Conservation (phyloP, 2,113 vertebrate species). For the Fukomys damarensis region DNA sequence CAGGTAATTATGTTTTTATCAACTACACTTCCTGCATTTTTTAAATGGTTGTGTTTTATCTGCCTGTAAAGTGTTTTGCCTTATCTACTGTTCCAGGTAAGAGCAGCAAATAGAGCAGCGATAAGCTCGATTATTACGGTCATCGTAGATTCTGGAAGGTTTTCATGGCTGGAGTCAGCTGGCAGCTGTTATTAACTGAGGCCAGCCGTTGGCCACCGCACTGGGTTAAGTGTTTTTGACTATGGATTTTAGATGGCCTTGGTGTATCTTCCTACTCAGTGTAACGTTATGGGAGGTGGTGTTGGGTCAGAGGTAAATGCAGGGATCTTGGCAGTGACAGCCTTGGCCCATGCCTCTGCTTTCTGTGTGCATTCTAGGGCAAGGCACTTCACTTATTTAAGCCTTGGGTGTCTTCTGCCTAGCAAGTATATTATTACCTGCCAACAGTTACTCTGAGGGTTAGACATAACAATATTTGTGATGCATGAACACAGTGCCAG, state of each 20-base stretch:
- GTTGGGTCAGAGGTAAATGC: not conserved
- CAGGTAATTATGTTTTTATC: slow-evolving; percentile 76
- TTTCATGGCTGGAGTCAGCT: slow-evolving; percentile 22
- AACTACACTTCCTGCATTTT: slow-evolving; percentile 55
- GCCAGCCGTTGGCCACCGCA: not conserved
- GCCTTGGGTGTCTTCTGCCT: not conserved
- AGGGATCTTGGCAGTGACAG: not conserved
- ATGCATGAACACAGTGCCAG: not conserved
- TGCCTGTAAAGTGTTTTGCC: slow-evolving; percentile 56
- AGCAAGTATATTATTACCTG: not conserved
- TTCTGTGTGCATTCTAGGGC: not conserved
- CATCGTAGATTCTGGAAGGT: slow-evolving; percentile 20
- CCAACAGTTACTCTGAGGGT: not conserved
- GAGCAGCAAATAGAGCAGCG: slow-evolving; percentile 11
- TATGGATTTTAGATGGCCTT: not conserved
- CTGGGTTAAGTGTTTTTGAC: slow-evolving; percentile 44
- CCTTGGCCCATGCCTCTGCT: not conserved
- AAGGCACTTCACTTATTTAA: not conserved
- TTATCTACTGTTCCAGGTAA: slow-evolving; percentile 61
- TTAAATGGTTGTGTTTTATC: slow-evolving; percentile 63
- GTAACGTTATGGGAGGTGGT: not conserved
- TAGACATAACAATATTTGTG: not conserved
- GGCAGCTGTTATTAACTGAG: slow-evolving; percentile 19
- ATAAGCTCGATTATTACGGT: slow-evolving; percentile 70
- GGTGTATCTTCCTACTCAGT: not conserved